Evolutionary conservation across 2,113 vertebrate genomes (phyloP).

Genomic region (Hystrix brachyura): DNA sequence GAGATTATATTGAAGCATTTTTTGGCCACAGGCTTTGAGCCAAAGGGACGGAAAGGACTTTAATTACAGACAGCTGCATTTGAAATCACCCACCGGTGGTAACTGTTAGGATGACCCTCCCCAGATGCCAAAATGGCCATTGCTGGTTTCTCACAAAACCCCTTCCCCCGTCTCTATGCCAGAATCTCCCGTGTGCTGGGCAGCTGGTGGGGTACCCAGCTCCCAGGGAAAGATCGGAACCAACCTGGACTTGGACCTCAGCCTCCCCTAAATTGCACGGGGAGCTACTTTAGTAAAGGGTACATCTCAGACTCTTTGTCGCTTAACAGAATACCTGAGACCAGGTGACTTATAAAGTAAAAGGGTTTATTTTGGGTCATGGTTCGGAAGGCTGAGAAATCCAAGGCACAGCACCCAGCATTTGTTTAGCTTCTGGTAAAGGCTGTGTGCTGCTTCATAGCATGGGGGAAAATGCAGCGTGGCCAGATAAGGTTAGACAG

Average conservation of each 20-base stretch:
- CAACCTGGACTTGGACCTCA: neutral
- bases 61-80: constrained; percentile 46
- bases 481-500: neutral
- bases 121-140: too few species aligned
- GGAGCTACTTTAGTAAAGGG: neutral
- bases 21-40: constrained; percentile 8
- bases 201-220: neutral
- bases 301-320: neutral
- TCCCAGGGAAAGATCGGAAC: neutral
- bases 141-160: too few species aligned
- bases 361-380: neutral
- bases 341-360: neutral
- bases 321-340: neutral
- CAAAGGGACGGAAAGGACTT: constrained; percentile 4
- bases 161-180: too few species aligned
- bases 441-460: neutral
- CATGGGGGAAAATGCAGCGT: neutral
- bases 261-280: neutral
- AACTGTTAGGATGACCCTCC: too few species aligned
- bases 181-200: too few species aligned
- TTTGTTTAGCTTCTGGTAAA: neutral
- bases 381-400: neutral
- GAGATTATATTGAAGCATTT: constrained; percentile 16
- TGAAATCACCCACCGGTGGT: neutral
- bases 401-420: neutral